Base-by-base conservation (phyloP, 1,140 invertebrate species). In the Chironomus striatipennis region DNA sequence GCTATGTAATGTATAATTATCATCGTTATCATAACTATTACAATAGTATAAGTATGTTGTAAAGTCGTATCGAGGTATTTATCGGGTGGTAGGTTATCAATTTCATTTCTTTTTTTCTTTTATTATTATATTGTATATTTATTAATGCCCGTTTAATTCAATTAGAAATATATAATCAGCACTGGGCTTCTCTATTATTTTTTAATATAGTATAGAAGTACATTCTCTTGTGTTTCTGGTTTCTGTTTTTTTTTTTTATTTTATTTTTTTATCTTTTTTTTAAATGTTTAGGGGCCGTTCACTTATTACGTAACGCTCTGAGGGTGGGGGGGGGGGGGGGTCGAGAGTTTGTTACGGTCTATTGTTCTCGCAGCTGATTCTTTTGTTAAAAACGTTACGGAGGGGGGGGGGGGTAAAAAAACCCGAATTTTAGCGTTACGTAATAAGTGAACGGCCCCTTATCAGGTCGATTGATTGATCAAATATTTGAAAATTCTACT, bases 51-150 rank as follows among this genome's bases (percentile, higher is more conserved):
- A 12, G n/a, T 57, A 47, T 47, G 24, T 34, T 34, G n/a, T 57
- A 57, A 57, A 57, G 47, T 57, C 47, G 47, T 57, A 57, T 57
- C 47, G 47, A 57, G 47, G 47, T 57, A 57, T 57, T 57, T 57
- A n/a, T 57, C 12, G 47, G 47, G 47, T 57, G 47, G 47, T 57
- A 57, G 47, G 47, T 57, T 57, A 57, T 57, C 47, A 57, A 57
- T 34, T 34, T 34, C 24, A 34, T 34, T 34, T 34, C 5, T n/a
- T n/a, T n/a, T n/a, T n/a, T n/a, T n/a, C n/a, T n/a, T n/a, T n/a
- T n/a, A n/a, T n/a, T n/a, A n/a, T 34, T 57, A 57, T 57, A 57
- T 57, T 57, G 47, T 57, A 57, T 57, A 57, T n/a, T 57, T n/a
- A n/a, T 57, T 57, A 57, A 57, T 57, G 47, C 47, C 47, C 47